phyloP scores from a whole-genome alignment of 2,888 invertebrate genomes.

The Diaperis boleti region DNA sequence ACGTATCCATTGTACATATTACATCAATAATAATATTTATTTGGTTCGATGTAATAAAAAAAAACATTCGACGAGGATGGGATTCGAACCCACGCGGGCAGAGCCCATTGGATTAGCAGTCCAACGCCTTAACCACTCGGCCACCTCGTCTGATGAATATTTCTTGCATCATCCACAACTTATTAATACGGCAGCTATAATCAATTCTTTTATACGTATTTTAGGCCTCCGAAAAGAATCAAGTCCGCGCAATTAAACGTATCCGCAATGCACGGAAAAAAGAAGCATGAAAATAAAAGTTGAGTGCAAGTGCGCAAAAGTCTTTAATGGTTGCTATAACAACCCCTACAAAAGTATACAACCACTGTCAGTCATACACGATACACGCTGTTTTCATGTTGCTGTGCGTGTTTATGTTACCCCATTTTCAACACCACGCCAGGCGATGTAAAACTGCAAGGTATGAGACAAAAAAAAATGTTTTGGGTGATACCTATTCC shows the following conservation, averaged over 20 bases:
- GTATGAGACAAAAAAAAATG: constrained; percentile 18
- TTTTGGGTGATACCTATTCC: no score
- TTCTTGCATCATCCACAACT: not conserved
- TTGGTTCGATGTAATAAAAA: not conserved
- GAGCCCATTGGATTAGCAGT: constrained; percentile 76
- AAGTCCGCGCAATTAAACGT: not conserved
- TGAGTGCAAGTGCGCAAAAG: constrained; percentile 38
- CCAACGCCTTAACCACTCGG: constrained; percentile 77
- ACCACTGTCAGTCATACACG: constrained; percentile 36
- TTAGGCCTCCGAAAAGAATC: not conserved
- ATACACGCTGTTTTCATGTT: constrained; percentile 43
- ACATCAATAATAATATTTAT: not conserved
- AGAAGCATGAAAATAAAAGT: constrained; percentile 7
- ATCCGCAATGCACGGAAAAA: not conserved
- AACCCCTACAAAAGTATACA: constrained; percentile 43
- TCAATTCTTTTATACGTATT: not conserved
- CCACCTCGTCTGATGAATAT: constrained; percentile 68
- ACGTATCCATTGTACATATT: no score
- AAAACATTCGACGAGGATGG: constrained; percentile 67
- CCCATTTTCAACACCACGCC: constrained; percentile 33
- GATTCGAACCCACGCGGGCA: constrained; percentile 76
- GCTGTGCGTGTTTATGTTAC: constrained; percentile 44
- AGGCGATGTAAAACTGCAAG: constrained; percentile 28
- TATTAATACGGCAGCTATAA: not conserved
- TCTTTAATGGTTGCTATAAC: constrained; percentile 42